Evolutionary conservation across 2,113 vertebrate genomes (phyloP).

Genomic region (Phalacrocorax pelagicus): DNA sequence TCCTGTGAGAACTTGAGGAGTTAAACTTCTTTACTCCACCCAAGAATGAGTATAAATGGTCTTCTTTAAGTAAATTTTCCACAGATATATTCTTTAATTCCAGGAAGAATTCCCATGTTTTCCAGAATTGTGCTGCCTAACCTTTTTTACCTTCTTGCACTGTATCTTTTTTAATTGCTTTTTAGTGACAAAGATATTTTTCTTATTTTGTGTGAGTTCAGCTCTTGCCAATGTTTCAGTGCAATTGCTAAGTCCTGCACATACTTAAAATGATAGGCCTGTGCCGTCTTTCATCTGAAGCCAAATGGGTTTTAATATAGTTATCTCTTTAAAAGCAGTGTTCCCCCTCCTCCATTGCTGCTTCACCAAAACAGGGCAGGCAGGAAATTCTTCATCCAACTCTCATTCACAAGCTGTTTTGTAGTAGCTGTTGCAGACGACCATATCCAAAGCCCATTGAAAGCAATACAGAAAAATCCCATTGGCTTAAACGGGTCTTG

Average conservation of each 20-base stretch:
- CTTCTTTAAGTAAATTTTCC: not conserved
- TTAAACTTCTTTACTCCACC: not conserved
- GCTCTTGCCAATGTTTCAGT: constrained; percentile 14
- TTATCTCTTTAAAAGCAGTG: constrained; percentile 40
- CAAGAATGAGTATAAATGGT: not conserved
- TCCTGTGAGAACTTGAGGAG: not conserved
- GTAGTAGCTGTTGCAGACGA: not conserved
- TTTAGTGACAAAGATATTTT: not conserved
- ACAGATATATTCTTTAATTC: not conserved
- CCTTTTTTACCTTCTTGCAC: not conserved
- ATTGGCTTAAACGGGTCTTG: not conserved
- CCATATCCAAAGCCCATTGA: not conserved
- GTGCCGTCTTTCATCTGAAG: constrained; percentile 54
- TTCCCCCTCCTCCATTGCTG: not conserved
- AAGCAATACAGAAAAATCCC: not conserved
- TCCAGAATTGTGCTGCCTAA: not conserved
- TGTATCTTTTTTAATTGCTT: not conserved
- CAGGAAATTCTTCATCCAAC: constrained; percentile 58
- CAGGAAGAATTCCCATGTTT: not conserved
- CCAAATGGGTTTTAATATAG: constrained; percentile 49
- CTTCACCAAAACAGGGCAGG: constrained; percentile 26
- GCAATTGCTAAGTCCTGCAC: constrained; percentile 20
- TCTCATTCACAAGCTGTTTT: constrained; percentile 23
- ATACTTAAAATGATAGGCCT: not conserved
- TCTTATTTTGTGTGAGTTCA: not conserved